Evolutionary conservation across 92 coral and sea anemone genomes (phyloP).

Genomic region (Diadumene lineata): DNA sequence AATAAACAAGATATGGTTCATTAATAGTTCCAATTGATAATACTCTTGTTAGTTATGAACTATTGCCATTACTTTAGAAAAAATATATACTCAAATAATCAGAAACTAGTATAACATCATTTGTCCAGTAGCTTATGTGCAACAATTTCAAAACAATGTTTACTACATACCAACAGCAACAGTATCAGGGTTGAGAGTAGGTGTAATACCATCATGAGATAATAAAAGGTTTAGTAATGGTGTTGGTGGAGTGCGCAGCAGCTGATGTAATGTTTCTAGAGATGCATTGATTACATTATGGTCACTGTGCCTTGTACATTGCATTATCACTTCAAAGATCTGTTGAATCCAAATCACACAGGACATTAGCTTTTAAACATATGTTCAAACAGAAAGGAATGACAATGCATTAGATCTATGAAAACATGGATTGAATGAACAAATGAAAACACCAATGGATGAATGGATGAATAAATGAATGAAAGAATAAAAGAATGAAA

Average conservation of each 20-base stretch:
- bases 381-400: background rate
- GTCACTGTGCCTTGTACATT: constrained; percentile 84
- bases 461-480: background rate
- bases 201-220: constrained; percentile 78
- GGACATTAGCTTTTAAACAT: background rate
- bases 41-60: background rate
- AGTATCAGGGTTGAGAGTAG: constrained; percentile 54
- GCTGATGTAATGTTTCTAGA: constrained; percentile 80
- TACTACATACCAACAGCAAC: constrained; percentile 42
- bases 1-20: background rate
- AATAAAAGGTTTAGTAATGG: constrained; percentile 67
- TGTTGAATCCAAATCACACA: constrained; percentile 3
- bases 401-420: background rate
- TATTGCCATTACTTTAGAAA: background rate
- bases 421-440: background rate
- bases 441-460: background rate
- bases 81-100: no score
- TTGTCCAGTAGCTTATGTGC: no score
- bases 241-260: constrained; percentile 92
- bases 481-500: background rate
- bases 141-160: no score
- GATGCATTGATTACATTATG: constrained; percentile 96
- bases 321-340: constrained; percentile 92
- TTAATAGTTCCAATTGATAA: background rate
- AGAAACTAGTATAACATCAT: background rate